phyloP scores from a whole-genome alignment of 2,888 invertebrate species.

The Mythimna impura region DNA sequence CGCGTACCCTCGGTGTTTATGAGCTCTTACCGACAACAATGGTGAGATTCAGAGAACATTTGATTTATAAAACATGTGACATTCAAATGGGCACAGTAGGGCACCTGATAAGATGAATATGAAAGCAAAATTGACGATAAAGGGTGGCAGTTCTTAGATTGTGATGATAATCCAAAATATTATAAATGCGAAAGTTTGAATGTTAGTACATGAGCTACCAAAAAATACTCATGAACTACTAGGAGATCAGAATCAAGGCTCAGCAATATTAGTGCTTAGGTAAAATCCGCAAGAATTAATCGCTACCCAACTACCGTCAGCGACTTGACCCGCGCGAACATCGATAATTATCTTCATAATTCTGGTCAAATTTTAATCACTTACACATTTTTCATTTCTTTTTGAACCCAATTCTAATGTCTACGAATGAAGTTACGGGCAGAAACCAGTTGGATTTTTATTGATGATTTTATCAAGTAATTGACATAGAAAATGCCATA shows the following conservation, averaged over 20 bases:
- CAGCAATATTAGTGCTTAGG: no score
- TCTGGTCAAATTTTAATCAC: no score
- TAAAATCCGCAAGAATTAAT: no score
- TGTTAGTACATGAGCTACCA: no score
- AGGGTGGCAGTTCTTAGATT: neutral
- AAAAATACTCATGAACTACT: no score
- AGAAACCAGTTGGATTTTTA: neutral
- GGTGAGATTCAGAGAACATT: conserved; percentile 46
- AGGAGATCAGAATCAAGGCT: no score
- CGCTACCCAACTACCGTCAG: no score
- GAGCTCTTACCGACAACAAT: conserved; percentile 63
- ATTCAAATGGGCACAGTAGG: conserved; percentile 34
- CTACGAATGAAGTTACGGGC: no score
- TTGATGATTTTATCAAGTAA: conserved; percentile 13
- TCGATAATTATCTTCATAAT: no score
- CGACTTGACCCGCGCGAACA: no score
- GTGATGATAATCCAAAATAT: conserved; percentile 9
- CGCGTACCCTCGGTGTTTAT: conserved; percentile 68
- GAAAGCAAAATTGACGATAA: neutral
- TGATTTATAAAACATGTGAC: conserved; percentile 43
- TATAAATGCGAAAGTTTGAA: neutral
- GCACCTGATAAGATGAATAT: conserved; percentile 25
- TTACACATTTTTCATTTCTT: no score
- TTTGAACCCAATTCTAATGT: no score
- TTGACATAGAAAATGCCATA: neutral